These are phyloP conservation scores for Orthosia cruda DNA, from an alignment of 2,888 invertebrate genomes.

Conservation along the genomic window DNA sequence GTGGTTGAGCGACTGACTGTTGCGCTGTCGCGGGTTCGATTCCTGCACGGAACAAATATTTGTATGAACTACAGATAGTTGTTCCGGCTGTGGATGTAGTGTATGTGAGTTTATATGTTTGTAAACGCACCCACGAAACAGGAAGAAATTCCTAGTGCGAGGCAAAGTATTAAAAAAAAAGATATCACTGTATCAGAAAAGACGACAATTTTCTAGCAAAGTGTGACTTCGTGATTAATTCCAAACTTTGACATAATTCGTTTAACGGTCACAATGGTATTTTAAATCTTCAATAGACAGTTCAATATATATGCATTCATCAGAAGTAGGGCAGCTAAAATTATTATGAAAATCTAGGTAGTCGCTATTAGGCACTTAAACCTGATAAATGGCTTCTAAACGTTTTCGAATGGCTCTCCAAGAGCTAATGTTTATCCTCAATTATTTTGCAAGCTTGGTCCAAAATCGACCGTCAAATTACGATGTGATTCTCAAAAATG, in stretches of 20 bases:
- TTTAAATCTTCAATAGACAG: neutral
- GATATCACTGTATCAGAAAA: neutral
- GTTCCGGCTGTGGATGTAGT: no score
- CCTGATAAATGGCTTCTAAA: constrained; percentile 12
- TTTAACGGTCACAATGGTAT: neutral
- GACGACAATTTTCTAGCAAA: neutral
- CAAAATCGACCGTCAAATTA: constrained; percentile 24
- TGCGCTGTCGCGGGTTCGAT: no score
- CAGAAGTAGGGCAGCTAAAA: constrained; percentile 9
- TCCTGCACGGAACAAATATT: no score
- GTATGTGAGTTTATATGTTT: no score
- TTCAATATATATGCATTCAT: neutral
- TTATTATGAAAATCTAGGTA: constrained; percentile 18
- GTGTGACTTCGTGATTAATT: neutral
- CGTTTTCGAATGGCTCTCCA: constrained; percentile 22
- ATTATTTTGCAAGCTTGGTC: constrained; percentile 28
- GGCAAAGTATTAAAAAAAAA: no score
- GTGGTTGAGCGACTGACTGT: no score
- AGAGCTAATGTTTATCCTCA: neutral
- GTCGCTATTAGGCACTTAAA: neutral
- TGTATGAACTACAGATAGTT: no score
- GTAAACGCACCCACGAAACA: no score
- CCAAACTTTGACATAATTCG: neutral
- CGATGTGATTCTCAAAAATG: constrained; percentile 27
- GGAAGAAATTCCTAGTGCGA: no score